phyloP scores from a whole-genome alignment of 1,140 invertebrate species.

The Watersipora subatra region DNA sequence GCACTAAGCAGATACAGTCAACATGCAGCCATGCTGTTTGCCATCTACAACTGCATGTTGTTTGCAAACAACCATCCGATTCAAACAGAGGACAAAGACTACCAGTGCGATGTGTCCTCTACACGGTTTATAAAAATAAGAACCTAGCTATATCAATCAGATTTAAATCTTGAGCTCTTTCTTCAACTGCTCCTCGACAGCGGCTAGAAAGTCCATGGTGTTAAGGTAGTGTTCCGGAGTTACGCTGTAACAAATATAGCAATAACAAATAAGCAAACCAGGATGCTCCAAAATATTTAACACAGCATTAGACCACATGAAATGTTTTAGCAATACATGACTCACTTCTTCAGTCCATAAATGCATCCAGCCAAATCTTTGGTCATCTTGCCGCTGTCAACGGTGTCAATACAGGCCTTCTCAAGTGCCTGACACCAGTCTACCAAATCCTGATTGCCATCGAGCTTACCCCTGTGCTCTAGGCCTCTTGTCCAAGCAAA shows the following conservation, averaged over 20 bases:
- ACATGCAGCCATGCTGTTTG: background rate
- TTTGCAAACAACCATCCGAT: no score
- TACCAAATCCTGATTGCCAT: conserved; percentile 64
- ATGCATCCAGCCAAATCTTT: conserved; percentile 98
- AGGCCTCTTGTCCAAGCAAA: conserved; percentile 91
- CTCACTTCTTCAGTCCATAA: conserved; percentile 57
- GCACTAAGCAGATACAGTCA: background rate
- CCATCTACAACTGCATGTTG: background rate
- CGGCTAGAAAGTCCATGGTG: conserved; percentile 40
- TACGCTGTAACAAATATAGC: conserved; percentile 26
- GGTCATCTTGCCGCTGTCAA: conserved; percentile 87
- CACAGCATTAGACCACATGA: background rate
- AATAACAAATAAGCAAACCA: conserved; percentile 2
- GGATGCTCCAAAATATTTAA: background rate
- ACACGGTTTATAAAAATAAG: no score
- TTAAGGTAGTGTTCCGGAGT: conserved; percentile 37
- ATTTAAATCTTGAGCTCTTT: no score
- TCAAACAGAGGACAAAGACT: no score
- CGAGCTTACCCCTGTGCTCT: conserved; percentile 80
- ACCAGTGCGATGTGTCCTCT: no score
- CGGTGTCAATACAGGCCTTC: conserved; percentile 79
- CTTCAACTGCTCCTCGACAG: conserved; percentile 26
- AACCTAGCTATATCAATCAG: no score
- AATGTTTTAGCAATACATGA: background rate
- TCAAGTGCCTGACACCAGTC: conserved; percentile 41